Base-by-base conservation (phyloP, 2,797 vertebrate species). In the Etheostoma nigrum region DNA sequence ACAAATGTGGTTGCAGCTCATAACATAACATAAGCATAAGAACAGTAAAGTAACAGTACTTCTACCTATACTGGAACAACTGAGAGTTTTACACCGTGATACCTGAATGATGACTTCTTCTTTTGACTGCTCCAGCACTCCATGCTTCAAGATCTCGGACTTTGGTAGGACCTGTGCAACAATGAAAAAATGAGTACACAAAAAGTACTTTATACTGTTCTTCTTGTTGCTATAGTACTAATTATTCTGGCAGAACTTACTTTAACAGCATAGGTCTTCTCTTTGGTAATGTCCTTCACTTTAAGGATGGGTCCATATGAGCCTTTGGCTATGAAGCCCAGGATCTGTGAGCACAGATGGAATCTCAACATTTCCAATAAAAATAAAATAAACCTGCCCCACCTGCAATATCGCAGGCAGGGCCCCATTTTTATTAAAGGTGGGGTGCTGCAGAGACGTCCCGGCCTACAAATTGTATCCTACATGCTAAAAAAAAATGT, bases 81-180 rank as follows among this genome's bases (percentile, higher is more conserved):
- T 48, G 4, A 62, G 1, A 25, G 14, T 23, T 21, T 48, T 12
- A 25, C 3, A 21, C 42, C 42, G 2, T 49, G 45, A 66, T 49
- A 40, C 97, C 96, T 97, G 97, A 82, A 98, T 96, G 86, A 94
- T 96, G 89, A 97, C 96, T 86, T 97, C 97, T 58, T 97, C 96
- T 80, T 97, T 98, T 53, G 96, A 96, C 86, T 97, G 97, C 84
- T 94, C 93, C 78, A 97, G 82, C 42, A 89, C 92, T 53, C 95
- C 93, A 0, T 83, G 92, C 72, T 95, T 96, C 71, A 97, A 84
- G 66, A 98, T 93, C 76, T 96, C 95, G 45, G 93, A 91, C 90
- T 97, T 97, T 64, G 95, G 94, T 18, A 97, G 79, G 49, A 98
- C 96, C 96, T 97, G 57, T 42, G n/a, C 40, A 72, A 72, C 30